phyloP scores from a whole-genome alignment of 2,888 invertebrate genomes.

The Venusia cambrica region DNA sequence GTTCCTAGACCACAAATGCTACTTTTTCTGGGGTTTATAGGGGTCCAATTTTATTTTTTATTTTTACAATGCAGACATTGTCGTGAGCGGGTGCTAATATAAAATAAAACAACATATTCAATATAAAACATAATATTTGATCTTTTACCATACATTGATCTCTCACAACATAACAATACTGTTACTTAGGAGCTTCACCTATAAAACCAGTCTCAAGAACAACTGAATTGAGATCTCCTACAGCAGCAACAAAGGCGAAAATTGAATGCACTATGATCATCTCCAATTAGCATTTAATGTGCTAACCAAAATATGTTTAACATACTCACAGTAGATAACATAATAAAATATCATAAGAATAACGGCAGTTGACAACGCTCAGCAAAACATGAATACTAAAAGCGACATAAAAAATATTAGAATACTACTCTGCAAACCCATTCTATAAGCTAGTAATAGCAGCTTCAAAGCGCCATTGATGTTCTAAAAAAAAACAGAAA shows the following conservation, averaged over 20 bases:
- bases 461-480: too few relatives aligned
- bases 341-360: background rate
- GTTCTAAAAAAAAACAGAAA: too few relatives aligned
- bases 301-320: too few relatives aligned
- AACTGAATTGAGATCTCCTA: conserved; percentile 33
- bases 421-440: too few relatives aligned
- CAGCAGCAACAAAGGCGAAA: conserved; percentile 20
- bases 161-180: conserved; percentile 61
- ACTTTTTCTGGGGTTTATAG: too few relatives aligned
- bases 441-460: too few relatives aligned
- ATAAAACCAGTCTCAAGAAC: conserved; percentile 76
- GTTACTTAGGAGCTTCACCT: conserved; percentile 67
- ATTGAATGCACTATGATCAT: conserved; percentile 16
- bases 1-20: too few relatives aligned
- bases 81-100: background rate
- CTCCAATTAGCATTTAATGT: conserved; percentile 8
- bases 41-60: too few relatives aligned
- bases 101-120: conserved; percentile 36
- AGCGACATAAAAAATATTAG: too few relatives aligned
- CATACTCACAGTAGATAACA: too few relatives aligned
- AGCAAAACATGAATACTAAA: conserved; percentile 12
- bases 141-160: conserved; percentile 40
- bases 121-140: conserved; percentile 47
- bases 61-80: too few relatives aligned
- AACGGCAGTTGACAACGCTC: conserved; percentile 6